These are phyloP conservation scores for Poeciliopsis retropinna DNA, from an alignment of 2,113 vertebrate genomes.

Conservation along the genomic window DNA sequence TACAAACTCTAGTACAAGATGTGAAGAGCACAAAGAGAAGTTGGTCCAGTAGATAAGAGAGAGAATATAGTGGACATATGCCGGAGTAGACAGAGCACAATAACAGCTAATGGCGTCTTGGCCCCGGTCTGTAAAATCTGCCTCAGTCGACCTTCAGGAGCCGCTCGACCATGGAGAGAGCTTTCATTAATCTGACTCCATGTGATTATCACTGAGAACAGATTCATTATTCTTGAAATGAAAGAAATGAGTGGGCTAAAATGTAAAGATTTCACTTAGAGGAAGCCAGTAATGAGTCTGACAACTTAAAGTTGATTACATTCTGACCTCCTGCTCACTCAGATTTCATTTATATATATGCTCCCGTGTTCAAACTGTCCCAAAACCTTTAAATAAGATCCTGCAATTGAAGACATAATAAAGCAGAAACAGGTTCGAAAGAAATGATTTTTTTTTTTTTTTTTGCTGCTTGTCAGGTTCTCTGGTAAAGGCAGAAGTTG, in stretches of 20 bases:
- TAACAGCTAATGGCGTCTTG: constrained; percentile 20
- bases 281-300: constrained; percentile 3
- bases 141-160: constrained; percentile 51
- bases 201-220: constrained; percentile 12
- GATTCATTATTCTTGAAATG: constrained; percentile 4
- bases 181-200: constrained; percentile 37
- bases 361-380: constrained; percentile 1
- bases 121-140: constrained; percentile 45
- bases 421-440: not conserved
- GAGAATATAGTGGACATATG: constrained; percentile 32
- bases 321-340: constrained; percentile 9
- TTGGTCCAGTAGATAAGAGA: not conserved
- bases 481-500: not conserved
- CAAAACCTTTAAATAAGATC: constrained; percentile 7
- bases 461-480: not conserved
- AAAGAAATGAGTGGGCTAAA: not conserved
- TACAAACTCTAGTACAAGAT: constrained; percentile 8
- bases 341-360: not conserved
- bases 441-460: not conserved
- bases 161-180: constrained; percentile 4
- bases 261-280: constrained; percentile 20
- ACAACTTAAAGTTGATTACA: constrained; percentile 11
- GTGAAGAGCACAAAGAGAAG: not conserved
- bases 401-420: not conserved
- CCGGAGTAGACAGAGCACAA: not conserved